Evolutionary conservation across 1,140 invertebrate genomes (phyloP).

Genomic region (Macrobrachium nipponense): DNA sequence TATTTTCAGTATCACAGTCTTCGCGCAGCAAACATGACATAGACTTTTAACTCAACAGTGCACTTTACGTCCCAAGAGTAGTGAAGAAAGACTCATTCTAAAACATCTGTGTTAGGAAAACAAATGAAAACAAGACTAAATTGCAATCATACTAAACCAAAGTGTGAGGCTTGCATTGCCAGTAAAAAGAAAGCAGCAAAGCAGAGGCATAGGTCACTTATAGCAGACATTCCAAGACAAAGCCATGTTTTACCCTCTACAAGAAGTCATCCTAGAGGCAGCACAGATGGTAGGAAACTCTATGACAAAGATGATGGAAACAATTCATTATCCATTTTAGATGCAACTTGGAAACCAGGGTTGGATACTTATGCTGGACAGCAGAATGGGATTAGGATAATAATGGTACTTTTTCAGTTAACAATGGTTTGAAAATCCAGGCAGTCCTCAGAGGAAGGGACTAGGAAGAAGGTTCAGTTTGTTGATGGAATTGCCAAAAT

Average conservation of each 20-base stretch:
- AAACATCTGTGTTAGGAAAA: constrained; percentile 30
- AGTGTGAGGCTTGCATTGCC: constrained; percentile 22
- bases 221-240: background rate
- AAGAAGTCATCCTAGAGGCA: constrained; percentile 17
- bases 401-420: background rate
- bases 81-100: constrained; percentile 24
- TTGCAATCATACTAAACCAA: constrained; percentile 43
- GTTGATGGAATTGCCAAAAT: constrained; percentile 1
- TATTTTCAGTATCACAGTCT: background rate
- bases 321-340: constrained; percentile 13
- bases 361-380: background rate
- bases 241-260: constrained; percentile 25
- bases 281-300: constrained; percentile 33
- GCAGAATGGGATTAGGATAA: background rate
- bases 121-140: constrained; percentile 31
- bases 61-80: background rate
- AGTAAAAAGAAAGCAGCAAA: constrained; percentile 9
- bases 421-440: background rate
- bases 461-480: constrained; percentile 43
- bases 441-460: background rate
- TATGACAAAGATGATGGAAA: background rate
- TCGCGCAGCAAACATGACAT: background rate
- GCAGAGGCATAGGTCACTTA: background rate
- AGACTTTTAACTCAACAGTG: background rate
- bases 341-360: constrained; percentile 36